Evolutionary conservation across 2,113 vertebrate genomes (phyloP).

Genomic region (Brachypodius melanocephalos): DNA sequence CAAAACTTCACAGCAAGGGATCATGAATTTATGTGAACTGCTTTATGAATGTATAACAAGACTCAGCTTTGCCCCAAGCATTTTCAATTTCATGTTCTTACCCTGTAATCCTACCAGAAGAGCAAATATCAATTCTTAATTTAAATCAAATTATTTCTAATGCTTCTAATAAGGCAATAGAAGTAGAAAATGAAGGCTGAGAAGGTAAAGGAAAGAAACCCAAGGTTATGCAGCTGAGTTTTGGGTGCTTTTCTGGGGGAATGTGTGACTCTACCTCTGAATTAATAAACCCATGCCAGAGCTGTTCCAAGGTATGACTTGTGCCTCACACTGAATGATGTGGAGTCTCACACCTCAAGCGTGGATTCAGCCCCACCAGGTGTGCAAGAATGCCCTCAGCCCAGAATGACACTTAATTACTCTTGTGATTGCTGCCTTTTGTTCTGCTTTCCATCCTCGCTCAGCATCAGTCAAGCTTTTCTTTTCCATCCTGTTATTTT

Average conservation of each 20-base stretch:
- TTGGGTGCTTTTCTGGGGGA: not conserved
- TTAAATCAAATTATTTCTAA: conserved; percentile 45
- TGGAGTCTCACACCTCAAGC: not conserved
- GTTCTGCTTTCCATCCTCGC: not conserved
- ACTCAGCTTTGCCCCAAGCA: conserved; percentile 14
- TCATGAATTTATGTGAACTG: conserved; percentile 5
- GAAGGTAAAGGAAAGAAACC: not conserved
- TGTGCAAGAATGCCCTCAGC: not conserved
- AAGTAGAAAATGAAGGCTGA: not conserved
- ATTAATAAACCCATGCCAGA: not conserved
- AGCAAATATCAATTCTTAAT: conserved; percentile 13
- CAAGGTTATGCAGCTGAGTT: not conserved
- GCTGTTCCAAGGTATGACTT: not conserved
- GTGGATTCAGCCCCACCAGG: not conserved
- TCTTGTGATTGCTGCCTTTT: not conserved
- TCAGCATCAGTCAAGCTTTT: not conserved
- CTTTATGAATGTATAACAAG: conserved; percentile 24
- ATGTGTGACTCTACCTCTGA: not conserved
- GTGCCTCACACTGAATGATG: not conserved
- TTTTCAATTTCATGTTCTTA: conserved; percentile 19
- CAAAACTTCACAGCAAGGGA: conserved; percentile 23
- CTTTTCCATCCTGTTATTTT: not conserved
- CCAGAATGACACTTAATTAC: not conserved
- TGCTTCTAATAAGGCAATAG: not conserved
- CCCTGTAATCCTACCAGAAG: conserved; percentile 16